phyloP scores from a whole-genome alignment of 2,797 vertebrate genomes.

The Natrix natrix region DNA sequence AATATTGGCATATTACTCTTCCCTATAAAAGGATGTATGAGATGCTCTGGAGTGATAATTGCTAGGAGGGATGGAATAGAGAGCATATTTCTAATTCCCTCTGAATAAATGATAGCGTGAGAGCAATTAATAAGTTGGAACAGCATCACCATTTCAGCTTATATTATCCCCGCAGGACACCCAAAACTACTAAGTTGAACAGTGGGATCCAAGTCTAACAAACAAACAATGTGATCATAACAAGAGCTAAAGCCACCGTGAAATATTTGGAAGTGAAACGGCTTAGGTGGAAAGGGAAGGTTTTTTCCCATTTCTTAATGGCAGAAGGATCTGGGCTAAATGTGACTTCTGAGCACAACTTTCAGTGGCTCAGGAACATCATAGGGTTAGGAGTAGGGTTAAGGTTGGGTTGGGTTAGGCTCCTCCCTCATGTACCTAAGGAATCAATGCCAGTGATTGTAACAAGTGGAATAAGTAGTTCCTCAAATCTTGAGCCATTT shows the following conservation, averaged over 20 bases:
- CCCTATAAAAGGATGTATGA: background rate
- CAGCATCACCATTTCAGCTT: background rate
- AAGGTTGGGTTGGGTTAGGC: background rate
- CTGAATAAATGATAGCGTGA: background rate
- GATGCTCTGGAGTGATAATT: background rate
- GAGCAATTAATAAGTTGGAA: background rate
- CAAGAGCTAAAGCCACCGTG: background rate
- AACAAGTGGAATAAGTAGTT: background rate
- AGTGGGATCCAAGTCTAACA: background rate
- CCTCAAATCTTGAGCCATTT: background rate
- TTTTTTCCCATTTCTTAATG: background rate
- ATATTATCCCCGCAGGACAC: background rate
- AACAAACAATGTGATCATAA: background rate
- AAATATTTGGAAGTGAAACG: background rate
- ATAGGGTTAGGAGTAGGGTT: background rate
- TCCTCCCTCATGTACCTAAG: background rate
- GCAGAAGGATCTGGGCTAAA: background rate
- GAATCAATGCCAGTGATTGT: background rate
- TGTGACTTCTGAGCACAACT: background rate
- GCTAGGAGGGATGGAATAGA: background rate
- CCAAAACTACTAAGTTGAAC: background rate
- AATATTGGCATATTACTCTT: background rate
- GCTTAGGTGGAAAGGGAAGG: background rate
- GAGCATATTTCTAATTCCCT: background rate
- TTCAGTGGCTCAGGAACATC: background rate